Evolutionary conservation across 2,888 invertebrate species (phyloP).

Genomic region (Eupsilia transversa): DNA sequence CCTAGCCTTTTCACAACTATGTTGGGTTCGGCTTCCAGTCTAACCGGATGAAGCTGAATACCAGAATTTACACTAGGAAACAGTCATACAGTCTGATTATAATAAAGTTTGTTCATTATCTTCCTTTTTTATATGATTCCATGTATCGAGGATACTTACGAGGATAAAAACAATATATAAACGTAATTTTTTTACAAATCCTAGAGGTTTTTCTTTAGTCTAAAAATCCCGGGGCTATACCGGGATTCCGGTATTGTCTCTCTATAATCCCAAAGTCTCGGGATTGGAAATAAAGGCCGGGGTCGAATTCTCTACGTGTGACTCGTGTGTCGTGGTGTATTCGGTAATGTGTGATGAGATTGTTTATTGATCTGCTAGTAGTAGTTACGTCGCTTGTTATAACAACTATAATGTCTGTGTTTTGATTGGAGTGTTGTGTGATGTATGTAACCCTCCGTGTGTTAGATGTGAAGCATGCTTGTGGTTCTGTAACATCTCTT

Average conservation of each 20-base stretch:
- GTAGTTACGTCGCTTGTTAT: constrained; percentile 32
- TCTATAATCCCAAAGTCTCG: not conserved
- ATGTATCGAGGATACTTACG: not conserved
- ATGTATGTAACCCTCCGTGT: constrained; percentile 18
- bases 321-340: constrained; percentile 63
- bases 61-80: too few species aligned
- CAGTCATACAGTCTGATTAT: not conserved
- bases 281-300: constrained; percentile 3
- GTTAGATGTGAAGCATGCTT: constrained; percentile 37
- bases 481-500: constrained; percentile 10
- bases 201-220: not conserved
- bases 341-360: constrained; percentile 66
- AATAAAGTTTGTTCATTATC: not conserved
- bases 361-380: constrained; percentile 66
- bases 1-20: too few species aligned
- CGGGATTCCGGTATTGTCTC: not conserved
- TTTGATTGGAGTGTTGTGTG: constrained; percentile 22
- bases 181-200: not conserved
- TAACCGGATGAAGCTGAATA: too few species aligned
- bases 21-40: too few species aligned
- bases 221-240: not conserved
- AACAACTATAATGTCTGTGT: constrained; percentile 21
- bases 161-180: not conserved
- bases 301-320: constrained; percentile 67
- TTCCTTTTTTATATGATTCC: not conserved